A percentile compares a stretch with the other conserved stretches of the same genome.
These are phyloP conservation scores for Helarctos malayanus DNA, from an alignment of 2,797 vertebrate species.

Conservation along the genomic window DNA sequence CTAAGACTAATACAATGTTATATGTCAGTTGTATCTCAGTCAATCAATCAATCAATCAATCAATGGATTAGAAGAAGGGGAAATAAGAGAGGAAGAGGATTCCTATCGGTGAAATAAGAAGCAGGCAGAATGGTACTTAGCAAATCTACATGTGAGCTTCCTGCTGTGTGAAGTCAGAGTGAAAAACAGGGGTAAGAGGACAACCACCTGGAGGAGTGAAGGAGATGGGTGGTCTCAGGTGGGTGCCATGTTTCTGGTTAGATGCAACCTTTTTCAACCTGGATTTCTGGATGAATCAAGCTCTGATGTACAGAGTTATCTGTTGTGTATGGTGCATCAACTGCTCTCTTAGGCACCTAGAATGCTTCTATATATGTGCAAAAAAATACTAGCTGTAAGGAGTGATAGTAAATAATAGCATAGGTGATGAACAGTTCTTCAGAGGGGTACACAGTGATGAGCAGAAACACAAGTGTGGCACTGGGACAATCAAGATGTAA, in stretches of 20 bases:
- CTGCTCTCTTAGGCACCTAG: background rate
- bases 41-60: background rate
- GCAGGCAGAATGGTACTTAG: background rate
- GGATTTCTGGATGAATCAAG: background rate
- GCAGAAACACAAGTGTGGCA: background rate
- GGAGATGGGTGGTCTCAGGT: background rate
- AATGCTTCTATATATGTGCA: background rate
- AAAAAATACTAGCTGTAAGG: background rate
- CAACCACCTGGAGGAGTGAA: background rate
- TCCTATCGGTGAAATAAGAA: background rate
- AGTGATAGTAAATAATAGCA: background rate
- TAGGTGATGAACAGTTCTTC: background rate
- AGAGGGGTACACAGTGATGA: background rate
- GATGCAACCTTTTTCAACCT: background rate
- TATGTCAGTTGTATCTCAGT: background rate
- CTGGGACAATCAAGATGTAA: background rate
- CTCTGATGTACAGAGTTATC: background rate
- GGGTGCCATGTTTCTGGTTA: background rate
- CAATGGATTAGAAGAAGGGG: background rate
- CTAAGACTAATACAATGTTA: background rate
- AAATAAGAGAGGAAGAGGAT: background rate
- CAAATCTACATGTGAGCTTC: background rate
- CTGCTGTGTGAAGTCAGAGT: background rate
- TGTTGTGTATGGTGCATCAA: background rate
- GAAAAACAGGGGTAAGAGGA: background rate